Percentiles rank a stretch among this genome's conserved stretches.
phyloP scores from a whole-genome alignment of 2,888 invertebrate genomes.

The Adelognathus sp. region DNA sequence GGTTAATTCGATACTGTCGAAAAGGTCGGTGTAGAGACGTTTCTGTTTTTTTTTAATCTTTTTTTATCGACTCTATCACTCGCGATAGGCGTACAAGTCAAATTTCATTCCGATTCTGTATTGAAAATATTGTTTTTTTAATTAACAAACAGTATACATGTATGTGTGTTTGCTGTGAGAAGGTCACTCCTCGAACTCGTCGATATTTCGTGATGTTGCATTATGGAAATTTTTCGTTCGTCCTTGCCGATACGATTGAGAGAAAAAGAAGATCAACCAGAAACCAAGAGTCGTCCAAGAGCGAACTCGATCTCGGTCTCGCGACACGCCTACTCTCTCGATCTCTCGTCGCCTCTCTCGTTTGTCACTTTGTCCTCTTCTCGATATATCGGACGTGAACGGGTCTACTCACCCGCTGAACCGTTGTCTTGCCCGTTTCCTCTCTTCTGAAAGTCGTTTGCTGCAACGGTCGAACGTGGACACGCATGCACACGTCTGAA shows the following conservation, averaged over 20 bases:
- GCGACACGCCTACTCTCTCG: slow-evolving; percentile 21
- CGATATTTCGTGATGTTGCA: slow-evolving; percentile 17
- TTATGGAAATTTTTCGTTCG: slow-evolving; percentile 35
- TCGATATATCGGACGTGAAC: slow-evolving; percentile 14
- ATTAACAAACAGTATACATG: not conserved
- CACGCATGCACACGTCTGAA: not conserved
- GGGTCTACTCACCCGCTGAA: slow-evolving; percentile 19
- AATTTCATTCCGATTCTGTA: not conserved
- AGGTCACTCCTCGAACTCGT: slow-evolving; percentile 29
- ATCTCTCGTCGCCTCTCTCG: not conserved
- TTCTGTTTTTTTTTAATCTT: too few relatives aligned
- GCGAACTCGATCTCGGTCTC: slow-evolving; percentile 17
- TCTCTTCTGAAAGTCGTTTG: not conserved
- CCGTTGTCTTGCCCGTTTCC: slow-evolving; percentile 16
- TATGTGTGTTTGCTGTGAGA: slow-evolving; percentile 6
- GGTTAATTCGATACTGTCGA: not conserved
- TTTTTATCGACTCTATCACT: too few relatives aligned
- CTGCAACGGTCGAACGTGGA: slow-evolving; percentile 1
- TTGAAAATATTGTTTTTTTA: not conserved
- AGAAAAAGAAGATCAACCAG: not conserved
- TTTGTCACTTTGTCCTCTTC: not conserved
- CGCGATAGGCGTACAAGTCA: too few relatives aligned
- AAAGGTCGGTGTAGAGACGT: not conserved
- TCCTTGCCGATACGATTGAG: slow-evolving; percentile 11
- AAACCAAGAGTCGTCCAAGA: not conserved